Percentiles rank a stretch among this genome's conserved stretches.
Evolutionary conservation across 2,888 invertebrate genomes (phyloP).

Genomic region (Agonum fuliginosum): DNA sequence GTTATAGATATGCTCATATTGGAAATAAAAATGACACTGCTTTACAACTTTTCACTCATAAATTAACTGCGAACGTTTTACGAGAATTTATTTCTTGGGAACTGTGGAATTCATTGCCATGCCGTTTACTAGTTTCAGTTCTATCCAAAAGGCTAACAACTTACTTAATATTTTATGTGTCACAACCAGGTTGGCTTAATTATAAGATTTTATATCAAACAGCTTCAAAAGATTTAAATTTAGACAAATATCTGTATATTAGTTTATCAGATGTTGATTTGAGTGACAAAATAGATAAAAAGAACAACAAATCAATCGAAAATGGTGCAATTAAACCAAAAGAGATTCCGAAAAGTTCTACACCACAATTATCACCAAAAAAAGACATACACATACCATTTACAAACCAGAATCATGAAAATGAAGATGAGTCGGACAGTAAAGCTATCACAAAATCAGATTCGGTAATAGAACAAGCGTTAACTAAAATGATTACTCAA

Average conservation of each 20-base stretch:
- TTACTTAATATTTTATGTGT: slow-evolving; percentile 73
- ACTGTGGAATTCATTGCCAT: slow-evolving; percentile 80
- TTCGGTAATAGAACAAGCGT: slow-evolving; percentile 66
- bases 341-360: slow-evolving; percentile 33
- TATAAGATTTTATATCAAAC: slow-evolving; percentile 66
- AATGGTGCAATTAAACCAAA: slow-evolving; percentile 5
- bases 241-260: slow-evolving; percentile 66
- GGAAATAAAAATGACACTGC: slow-evolving; percentile 71
- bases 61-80: slow-evolving; percentile 76
- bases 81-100: slow-evolving; percentile 81
- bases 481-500: slow-evolving; percentile 66
- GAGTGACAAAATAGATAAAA: slow-evolving; percentile 29
- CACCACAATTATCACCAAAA: slow-evolving; percentile 54
- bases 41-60: slow-evolving; percentile 77
- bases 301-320: background rate
- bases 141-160: slow-evolving; percentile 77
- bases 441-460: slow-evolving; percentile 34
- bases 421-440: background rate
- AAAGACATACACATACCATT: slow-evolving; percentile 5
- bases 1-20: slow-evolving; percentile 68
- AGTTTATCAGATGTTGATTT: slow-evolving; percentile 64
- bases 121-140: slow-evolving; percentile 78
- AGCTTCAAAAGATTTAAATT: slow-evolving; percentile 65
- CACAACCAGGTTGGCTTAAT: slow-evolving; percentile 75
- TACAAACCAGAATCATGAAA: background rate